Evolutionary conservation across 2,888 invertebrate species (phyloP), one percentile per base, ranked within the genome.

Genomic region (Xylophagus ater): DNA sequence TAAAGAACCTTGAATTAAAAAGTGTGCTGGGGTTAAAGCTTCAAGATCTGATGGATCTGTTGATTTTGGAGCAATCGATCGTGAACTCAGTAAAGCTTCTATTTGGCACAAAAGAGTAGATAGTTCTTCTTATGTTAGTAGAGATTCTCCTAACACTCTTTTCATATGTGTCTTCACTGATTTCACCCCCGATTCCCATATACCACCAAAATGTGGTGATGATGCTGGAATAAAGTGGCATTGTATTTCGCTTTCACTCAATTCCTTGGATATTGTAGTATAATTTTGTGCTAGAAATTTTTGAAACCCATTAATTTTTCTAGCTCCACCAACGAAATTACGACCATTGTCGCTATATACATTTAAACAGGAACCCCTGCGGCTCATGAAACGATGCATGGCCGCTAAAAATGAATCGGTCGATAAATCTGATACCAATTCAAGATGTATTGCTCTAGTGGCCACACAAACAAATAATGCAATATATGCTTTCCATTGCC

Each of bases 71-170:
- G 45, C 47, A 4, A 58, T 24, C 9, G 58, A 55, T 7, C 57
- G 40, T 2, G 54, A 56, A 35, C 59, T 57, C 0, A 57, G 34
- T n/a, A 52, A 47, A 0, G 52, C 49, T 44, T 58, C 57, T 19
- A 58, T 52, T 46, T 56, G 55, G 17, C 47, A 48, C 12, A 54
- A 13, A 4, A 54, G 10, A 2, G 56, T 59, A 10, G 44, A 36
- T 9, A 57, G 40, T 33, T 62, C 56, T 37, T 59, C 54, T 31
- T 44, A 54, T 1, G 53, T 57, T 2, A 53, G 28, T 4, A 33
- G 46, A 9, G 45, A 17, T 3, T 49, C 44, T 1, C 53, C 52
- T 4, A 57, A 32, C 2, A 53, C 45, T 14, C 54, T 40, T 13
- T 46, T 46, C 1, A 60, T 33, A 40, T 58, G 57, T 40, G 44